These are phyloP conservation scores for Helicoverpa zea DNA, from an alignment of 1,140 invertebrate species.

Conservation along the genomic window DNA sequence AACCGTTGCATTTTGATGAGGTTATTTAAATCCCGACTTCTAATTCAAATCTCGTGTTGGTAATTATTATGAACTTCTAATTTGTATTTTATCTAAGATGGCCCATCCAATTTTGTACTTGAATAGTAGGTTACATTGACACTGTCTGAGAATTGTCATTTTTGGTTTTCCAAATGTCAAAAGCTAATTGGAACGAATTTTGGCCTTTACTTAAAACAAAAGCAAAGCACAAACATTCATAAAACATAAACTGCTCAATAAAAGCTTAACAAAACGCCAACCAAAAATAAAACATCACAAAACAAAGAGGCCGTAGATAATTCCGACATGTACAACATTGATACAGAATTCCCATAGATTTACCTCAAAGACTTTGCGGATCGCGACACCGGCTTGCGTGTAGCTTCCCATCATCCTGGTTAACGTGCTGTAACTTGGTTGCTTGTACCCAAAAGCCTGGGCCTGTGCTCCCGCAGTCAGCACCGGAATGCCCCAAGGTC, in stretches of 20 bases:
- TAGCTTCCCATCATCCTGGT: slow-evolving; percentile 96
- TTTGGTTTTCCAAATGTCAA: neutral
- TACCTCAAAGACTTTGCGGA: slow-evolving; percentile 86
- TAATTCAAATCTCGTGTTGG: neutral
- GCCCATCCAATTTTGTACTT: neutral
- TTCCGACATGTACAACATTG: slow-evolving; percentile 54
- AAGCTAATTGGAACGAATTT: neutral
- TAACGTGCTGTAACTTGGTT: slow-evolving; percentile 91
- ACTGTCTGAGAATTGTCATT: too few relatives aligned
- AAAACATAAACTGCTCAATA: slow-evolving; percentile 34
- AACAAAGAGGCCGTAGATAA: slow-evolving; percentile 28
- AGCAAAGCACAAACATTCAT: slow-evolving; percentile 52
- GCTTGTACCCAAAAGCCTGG: slow-evolving; percentile 91
- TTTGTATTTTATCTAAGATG: neutral
- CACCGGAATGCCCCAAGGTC: slow-evolving; percentile 95
- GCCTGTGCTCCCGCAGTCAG: slow-evolving; percentile 95
- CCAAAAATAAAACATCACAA: slow-evolving; percentile 54
- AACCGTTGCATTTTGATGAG: slow-evolving; percentile 2
- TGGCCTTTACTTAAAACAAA: slow-evolving; percentile 21
- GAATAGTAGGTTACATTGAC: too few relatives aligned
- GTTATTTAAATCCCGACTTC: neutral
- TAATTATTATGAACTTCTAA: neutral
- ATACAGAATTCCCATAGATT: slow-evolving; percentile 53
- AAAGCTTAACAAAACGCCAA: slow-evolving; percentile 29
- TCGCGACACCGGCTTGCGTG: slow-evolving; percentile 90